Evolutionary conservation across 1,140 invertebrate genomes (phyloP).

Genomic region (Drosophila kurseongensis): DNA sequence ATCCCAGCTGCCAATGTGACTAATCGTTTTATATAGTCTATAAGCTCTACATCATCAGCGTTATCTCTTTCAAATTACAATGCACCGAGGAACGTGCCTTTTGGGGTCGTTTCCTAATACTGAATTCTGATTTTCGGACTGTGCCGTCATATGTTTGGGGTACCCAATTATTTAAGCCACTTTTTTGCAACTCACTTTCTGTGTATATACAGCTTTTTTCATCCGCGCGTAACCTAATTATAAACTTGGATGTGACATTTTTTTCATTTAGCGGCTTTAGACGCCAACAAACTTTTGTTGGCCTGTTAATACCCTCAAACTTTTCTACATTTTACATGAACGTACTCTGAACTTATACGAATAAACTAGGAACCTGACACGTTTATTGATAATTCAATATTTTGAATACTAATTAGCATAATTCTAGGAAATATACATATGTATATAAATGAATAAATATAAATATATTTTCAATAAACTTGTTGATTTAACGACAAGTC

Average conservation of each 20-base stretch:
- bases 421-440: background rate
- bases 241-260: constrained; percentile 65
- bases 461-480: background rate
- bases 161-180: constrained; percentile 13
- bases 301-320: constrained; percentile 21
- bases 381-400: constrained; percentile 30
- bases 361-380: constrained; percentile 20
- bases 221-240: constrained; percentile 76
- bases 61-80: constrained; percentile 5
- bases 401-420: constrained; percentile 18
- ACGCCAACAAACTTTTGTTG: constrained; percentile 46
- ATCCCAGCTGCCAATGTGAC: constrained; percentile 34
- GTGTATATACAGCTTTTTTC: constrained; percentile 45
- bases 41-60: constrained; percentile 25
- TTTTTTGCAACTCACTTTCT: constrained; percentile 2
- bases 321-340: constrained; percentile 9
- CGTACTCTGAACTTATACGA: constrained; percentile 16
- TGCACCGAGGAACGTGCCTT: constrained; percentile 56
- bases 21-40: constrained; percentile 29
- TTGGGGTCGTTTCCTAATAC: constrained; percentile 15
- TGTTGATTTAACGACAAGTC: constrained; percentile 6
- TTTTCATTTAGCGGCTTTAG: constrained; percentile 37
- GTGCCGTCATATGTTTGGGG: constrained; percentile 34
- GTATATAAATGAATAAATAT: too few relatives aligned
- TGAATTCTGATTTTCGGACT: constrained; percentile 1